Percentiles rank a stretch among this genome's conserved stretches.
These are phyloP conservation scores for Staurois parvus DNA, from an alignment of 2,797 vertebrate genomes.

Conservation along the genomic window DNA sequence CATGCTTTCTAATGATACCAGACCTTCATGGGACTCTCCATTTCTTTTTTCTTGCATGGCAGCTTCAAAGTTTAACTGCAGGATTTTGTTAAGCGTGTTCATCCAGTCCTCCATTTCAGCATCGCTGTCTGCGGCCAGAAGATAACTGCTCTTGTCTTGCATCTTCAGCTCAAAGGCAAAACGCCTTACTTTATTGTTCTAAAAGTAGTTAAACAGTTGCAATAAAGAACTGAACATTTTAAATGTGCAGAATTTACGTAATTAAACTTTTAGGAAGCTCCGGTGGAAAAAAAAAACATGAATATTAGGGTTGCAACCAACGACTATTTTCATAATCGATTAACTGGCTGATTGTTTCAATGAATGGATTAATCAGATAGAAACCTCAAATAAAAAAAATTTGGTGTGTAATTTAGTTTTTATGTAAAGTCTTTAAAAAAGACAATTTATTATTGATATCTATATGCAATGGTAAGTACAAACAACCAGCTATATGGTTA, in stretches of 20 bases:
- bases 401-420: too few species aligned
- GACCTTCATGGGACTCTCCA: constrained; percentile 90
- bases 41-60: constrained; percentile 97
- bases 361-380: too few species aligned
- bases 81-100: constrained; percentile 91
- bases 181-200: constrained; percentile 96
- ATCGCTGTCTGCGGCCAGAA: constrained; percentile 93
- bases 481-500: too few species aligned
- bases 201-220: constrained; percentile 57
- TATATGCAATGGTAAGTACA: too few species aligned
- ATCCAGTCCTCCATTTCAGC: constrained; percentile 98
- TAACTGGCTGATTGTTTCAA: too few species aligned
- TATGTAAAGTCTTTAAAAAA: too few species aligned
- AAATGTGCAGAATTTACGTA: background rate
- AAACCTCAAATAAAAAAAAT: too few species aligned
- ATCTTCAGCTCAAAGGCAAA: constrained; percentile 98
- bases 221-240: background rate
- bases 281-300: background rate
- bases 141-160: constrained; percentile 98
- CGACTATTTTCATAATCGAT: too few species aligned
- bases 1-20: constrained; percentile 28
- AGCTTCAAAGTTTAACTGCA: constrained; percentile 94
- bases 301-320: too few species aligned
- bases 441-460: too few species aligned
- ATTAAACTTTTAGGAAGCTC: background rate